Base-by-base conservation (phyloP, 2,888 invertebrate species). In the Chrysolina oricalcia region DNA sequence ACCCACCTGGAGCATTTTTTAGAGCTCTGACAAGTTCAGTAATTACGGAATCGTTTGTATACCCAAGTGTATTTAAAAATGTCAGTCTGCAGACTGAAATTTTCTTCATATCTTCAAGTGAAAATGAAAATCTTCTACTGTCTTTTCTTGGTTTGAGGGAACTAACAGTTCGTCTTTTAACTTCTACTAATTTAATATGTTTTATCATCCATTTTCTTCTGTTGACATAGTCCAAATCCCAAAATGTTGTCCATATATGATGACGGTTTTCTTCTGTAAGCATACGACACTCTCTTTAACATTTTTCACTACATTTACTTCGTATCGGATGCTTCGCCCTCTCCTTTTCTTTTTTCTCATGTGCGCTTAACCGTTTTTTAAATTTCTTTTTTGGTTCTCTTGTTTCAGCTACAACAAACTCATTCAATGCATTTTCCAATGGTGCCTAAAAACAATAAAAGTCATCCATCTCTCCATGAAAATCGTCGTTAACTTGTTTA, bases 81-180 rank as follows among this genome's bases (percentile, higher is more conserved):
- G 62, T 62, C n/a, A 21, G 15, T 23, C 62, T 62, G 27, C 62
- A 62, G 8, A 62, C 62, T n/a, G 21, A n/a, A 8, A 62, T 43
- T 43, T 43, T 21, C 15, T n/a, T 62, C 1, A 8, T 17, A 62
- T 62, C 15, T 62, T 21, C 27, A 23, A 23, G 27, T 6, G 11
- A 21, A 10, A 62, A 23, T 17, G 62, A 11, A 62, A 21, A 62
- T 17, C 27, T n/a, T n/a, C 62, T 62, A 2, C 1, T 17, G 9
- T 62, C 27, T 3, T 5, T 17, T 35, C 62, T 62, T 35, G 21
- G 21, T 17, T 35, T n/a, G 15, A 11, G 13, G 21, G 62, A n/a
- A 17, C 3, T 2, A 27, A 2, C 10, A 9, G 23, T 10, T 23
- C 62, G 15, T n/a, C 27, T n/a, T 23, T 62, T 62, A 4, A 62